phyloP scores from a whole-genome alignment of 2,113 vertebrate species.

The Carassius gibelio region DNA sequence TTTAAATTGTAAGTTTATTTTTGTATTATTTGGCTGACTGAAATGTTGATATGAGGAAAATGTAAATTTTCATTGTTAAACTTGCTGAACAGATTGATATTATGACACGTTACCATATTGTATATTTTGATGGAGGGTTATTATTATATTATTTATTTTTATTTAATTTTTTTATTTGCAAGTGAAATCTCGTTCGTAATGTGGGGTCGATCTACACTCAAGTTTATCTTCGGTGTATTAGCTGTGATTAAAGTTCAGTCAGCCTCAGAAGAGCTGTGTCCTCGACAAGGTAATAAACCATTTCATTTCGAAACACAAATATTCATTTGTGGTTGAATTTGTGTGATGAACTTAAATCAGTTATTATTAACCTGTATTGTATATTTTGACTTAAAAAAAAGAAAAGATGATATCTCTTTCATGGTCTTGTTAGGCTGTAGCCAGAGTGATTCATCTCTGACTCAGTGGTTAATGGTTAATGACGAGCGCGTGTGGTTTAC shows the following conservation, averaged over 20 bases:
- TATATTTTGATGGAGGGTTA: background rate
- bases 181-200: constrained; percentile 20
- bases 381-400: background rate
- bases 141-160: too few relatives aligned
- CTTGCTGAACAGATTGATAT: background rate
- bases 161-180: background rate
- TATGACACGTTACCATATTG: background rate
- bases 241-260: constrained; percentile 36
- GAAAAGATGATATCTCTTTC: background rate
- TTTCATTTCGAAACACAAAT: background rate
- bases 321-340: background rate
- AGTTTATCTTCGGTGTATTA: constrained; percentile 54
- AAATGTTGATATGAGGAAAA: background rate
- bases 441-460: background rate
- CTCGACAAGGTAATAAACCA: constrained; percentile 66
- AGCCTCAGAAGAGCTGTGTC: constrained; percentile 60
- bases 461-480: constrained; percentile 9
- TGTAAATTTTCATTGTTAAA: background rate
- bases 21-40: background rate
- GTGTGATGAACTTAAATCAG: background rate
- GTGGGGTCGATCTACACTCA: constrained; percentile 38
- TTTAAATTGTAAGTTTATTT: too few relatives aligned
- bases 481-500: background rate
- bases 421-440: background rate
- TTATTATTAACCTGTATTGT: background rate